Conservation (phyloP, 2,888 invertebrate genomes). For the Agrotis puta region DNA sequence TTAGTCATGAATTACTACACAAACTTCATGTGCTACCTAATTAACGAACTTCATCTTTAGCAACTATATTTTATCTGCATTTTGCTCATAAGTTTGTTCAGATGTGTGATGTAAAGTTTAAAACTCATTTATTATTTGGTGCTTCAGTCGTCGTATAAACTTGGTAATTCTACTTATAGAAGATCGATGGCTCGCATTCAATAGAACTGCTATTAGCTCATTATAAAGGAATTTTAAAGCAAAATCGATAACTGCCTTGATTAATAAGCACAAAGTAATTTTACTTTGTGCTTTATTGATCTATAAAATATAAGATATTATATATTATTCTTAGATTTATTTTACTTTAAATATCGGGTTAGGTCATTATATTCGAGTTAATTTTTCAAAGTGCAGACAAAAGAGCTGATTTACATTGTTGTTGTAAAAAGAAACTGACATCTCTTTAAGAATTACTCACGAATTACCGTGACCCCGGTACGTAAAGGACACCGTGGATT, state of each 20-base stretch:
- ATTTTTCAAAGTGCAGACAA: not conserved
- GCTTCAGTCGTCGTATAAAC: conserved; percentile 30
- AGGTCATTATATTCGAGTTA: not conserved
- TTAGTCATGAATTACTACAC: conserved; percentile 5
- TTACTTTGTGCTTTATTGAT: too few relatives aligned
- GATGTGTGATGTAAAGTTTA: conserved; percentile 21
- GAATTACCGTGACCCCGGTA: too few relatives aligned
- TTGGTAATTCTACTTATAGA: conserved; percentile 12
- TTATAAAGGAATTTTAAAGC: conserved; percentile 3
- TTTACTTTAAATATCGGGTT: not conserved
- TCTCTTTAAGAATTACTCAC: not conserved
- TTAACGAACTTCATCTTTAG: conserved; percentile 11
- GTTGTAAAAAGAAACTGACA: not conserved
- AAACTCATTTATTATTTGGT: conserved; percentile 46
- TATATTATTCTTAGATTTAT: too few relatives aligned
- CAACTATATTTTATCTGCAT: conserved; percentile 2
- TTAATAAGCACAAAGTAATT: not conserved
- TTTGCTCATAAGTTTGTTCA: conserved; percentile 4
- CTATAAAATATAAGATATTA: too few relatives aligned
- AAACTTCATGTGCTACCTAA: conserved; percentile 1
- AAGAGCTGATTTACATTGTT: not conserved
- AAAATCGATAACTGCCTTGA: not conserved
- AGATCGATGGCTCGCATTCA: conserved; percentile 1
- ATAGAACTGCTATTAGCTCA: not conserved
- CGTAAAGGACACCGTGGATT: too few relatives aligned